These are phyloP conservation scores for Macrosiphum euphorbiae DNA, from an alignment of 2,888 invertebrate genomes.

Conservation along the genomic window DNA sequence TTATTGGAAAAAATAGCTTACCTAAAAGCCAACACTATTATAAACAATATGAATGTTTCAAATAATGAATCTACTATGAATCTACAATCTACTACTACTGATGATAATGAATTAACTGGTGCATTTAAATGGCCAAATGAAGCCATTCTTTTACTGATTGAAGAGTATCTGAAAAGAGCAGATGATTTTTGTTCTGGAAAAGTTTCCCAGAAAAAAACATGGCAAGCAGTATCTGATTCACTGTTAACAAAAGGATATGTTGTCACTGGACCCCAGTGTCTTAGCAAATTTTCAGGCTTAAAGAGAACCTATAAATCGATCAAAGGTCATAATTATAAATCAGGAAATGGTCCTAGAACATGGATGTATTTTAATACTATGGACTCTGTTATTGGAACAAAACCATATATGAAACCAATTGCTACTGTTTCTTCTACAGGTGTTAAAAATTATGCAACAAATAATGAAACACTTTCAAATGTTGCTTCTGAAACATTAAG, in stretches of 20 bases:
- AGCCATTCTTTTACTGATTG: neutral
- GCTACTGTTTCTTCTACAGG: slow-evolving; percentile 3
- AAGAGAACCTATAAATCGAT: no score
- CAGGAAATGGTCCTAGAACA: no score
- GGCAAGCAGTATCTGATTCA: neutral
- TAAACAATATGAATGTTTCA: no score
- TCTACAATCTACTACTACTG: no score
- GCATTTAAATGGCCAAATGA: neutral
- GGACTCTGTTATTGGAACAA: neutral
- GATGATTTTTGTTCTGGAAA: neutral
- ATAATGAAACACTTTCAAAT: neutral
- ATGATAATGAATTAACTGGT: neutral
- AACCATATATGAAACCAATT: slow-evolving; percentile 23
- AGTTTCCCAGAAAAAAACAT: no score
- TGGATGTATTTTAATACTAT: no score
- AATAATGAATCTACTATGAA: no score
- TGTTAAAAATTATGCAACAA: neutral
- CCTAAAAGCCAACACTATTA: no score
- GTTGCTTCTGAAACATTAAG: neutral
- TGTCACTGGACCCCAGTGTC: neutral
- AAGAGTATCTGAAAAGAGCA: neutral
- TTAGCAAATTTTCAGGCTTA: neutral
- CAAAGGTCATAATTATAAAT: no score
- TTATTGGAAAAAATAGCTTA: no score
- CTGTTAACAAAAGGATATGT: neutral